These are phyloP conservation scores for Actias luna DNA, from an alignment of 2,888 invertebrate genomes.

Conservation along the genomic window DNA sequence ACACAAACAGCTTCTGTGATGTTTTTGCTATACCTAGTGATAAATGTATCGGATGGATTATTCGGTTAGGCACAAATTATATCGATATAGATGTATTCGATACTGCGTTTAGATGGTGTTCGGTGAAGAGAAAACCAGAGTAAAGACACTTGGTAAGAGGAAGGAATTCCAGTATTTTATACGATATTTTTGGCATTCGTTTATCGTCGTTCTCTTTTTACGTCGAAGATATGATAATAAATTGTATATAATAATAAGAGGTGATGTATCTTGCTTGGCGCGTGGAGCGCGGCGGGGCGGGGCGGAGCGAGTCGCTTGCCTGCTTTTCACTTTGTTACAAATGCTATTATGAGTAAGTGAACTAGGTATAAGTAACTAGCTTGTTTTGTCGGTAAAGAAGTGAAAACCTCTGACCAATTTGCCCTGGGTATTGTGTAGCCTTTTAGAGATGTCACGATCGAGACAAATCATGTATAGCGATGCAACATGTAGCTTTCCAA, in stretches of 20 bases:
- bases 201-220: constrained; percentile 47
- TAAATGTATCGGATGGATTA: constrained; percentile 36
- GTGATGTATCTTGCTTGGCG: constrained; percentile 61
- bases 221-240: constrained; percentile 55
- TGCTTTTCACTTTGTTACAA: constrained; percentile 59
- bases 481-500: constrained; percentile 72
- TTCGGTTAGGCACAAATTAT: constrained; percentile 37
- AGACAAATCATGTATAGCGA: constrained; percentile 76
- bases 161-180: constrained; percentile 62
- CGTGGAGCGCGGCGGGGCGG: constrained; percentile 52
- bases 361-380: constrained; percentile 73
- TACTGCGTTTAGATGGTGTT: constrained; percentile 24
- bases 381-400: constrained; percentile 73
- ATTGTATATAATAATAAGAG: constrained; percentile 73
- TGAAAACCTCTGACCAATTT: constrained; percentile 80
- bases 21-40: constrained; percentile 66
- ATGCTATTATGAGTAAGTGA: constrained; percentile 62
- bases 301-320: constrained; percentile 66
- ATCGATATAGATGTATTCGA: constrained; percentile 14
- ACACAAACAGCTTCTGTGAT: constrained; percentile 75
- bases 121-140: constrained; percentile 34
- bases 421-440: constrained; percentile 81
- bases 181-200: constrained; percentile 70
- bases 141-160: constrained; percentile 40
- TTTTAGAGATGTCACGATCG: constrained; percentile 72